Conservation (phyloP, 2,888 invertebrate species). For the Phengaris alcon region DNA sequence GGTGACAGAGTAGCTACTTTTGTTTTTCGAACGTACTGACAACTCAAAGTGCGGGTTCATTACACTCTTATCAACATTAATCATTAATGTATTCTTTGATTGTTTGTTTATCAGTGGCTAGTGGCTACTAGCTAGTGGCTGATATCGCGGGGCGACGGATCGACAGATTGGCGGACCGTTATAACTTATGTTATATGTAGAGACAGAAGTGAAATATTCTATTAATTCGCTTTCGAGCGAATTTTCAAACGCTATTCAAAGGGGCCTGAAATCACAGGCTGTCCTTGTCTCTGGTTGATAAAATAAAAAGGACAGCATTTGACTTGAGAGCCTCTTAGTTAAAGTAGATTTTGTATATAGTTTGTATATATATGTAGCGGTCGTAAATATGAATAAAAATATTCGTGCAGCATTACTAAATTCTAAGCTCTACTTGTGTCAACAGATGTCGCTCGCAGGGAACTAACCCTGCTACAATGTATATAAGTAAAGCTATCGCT, state of each 20-base stretch:
- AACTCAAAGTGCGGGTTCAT: constrained; percentile 67
- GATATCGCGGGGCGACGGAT: constrained; percentile 1
- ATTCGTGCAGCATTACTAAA: too few relatives aligned
- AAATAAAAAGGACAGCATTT: not conserved
- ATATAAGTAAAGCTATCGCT: too few relatives aligned
- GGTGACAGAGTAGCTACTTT: constrained; percentile 12
- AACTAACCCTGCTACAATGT: too few relatives aligned
- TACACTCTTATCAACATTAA: constrained; percentile 68
- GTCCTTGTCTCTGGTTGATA: not conserved
- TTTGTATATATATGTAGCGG: too few relatives aligned
- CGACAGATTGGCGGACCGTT: not conserved
- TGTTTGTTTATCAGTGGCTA: constrained; percentile 63
- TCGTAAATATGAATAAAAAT: too few relatives aligned
- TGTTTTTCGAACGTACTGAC: constrained; percentile 57
- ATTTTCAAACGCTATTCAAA: not conserved
- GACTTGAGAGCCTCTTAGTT: not conserved
- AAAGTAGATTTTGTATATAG: not conserved
- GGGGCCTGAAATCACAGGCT: too few relatives aligned
- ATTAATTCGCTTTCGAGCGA: not conserved
- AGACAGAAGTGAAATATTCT: not conserved
- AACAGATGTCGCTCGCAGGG: too few relatives aligned
- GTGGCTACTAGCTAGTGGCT: not conserved
- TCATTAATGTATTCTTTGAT: constrained; percentile 73
- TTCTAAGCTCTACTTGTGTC: too few relatives aligned
- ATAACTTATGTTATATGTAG: not conserved